Conservation (phyloP, 2,797 vertebrate species). For the Delichon dasypus region DNA sequence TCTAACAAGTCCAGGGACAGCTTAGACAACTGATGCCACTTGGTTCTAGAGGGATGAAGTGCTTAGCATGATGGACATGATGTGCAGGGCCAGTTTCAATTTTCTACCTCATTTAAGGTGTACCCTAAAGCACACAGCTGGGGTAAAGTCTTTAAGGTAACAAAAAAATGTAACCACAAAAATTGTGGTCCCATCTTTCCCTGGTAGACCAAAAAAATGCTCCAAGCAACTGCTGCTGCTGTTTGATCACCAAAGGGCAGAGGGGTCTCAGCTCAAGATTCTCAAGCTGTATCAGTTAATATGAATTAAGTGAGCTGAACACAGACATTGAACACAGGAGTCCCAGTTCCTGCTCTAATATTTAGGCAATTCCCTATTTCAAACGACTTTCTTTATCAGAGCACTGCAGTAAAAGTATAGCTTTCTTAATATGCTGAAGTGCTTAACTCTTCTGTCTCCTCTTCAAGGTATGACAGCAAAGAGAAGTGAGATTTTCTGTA, state of each 20-base stretch:
- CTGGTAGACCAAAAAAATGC: neutral
- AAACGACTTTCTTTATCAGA: neutral
- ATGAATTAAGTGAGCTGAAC: neutral
- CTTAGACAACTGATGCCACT: neutral
- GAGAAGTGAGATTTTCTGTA: neutral
- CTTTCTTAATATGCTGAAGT: neutral
- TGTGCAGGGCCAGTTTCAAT: neutral
- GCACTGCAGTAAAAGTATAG: neutral
- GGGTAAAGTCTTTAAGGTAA: neutral
- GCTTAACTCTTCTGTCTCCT: neutral
- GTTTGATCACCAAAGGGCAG: neutral
- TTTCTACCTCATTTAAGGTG: neutral
- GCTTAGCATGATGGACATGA: neutral
- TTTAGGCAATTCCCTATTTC: neutral
- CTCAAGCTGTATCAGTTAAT: neutral
- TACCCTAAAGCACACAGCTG: neutral
- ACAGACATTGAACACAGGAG: neutral
- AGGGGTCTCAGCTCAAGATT: neutral
- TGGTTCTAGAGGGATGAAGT: neutral
- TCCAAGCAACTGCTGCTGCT: neutral
- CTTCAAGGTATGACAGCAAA: neutral
- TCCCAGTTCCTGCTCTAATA: neutral
- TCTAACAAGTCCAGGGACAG: neutral
- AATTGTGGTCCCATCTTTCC: fast-evolving
- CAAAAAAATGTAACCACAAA: neutral